A percentile compares a stretch with the other conserved stretches of the same genome.
These are phyloP conservation scores for Notarius lentiginosus DNA, from an alignment of 2,113 vertebrate species.

Conservation along the genomic window DNA sequence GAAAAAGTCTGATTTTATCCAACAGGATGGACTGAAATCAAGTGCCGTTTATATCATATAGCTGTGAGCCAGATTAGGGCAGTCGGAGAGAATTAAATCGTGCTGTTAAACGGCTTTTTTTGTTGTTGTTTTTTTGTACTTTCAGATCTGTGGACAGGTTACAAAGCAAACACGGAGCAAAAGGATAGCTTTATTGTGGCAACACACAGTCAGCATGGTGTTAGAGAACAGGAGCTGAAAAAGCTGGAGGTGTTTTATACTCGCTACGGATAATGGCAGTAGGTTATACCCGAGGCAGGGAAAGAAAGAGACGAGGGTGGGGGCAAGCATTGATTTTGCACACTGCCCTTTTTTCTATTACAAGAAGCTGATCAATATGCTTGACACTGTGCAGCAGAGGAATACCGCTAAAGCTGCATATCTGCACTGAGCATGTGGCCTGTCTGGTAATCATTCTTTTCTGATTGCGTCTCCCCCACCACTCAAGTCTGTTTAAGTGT, in stretches of 20 bases:
- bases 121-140: background rate
- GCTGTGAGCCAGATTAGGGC: slow-evolving; percentile 1
- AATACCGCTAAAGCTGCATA: slow-evolving; percentile 58
- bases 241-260: slow-evolving; percentile 63
- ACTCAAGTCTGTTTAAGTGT: slow-evolving; percentile 50
- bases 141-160: slow-evolving; percentile 41
- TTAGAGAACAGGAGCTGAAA: slow-evolving; percentile 11
- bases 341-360: slow-evolving; percentile 75
- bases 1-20: slow-evolving; percentile 60
- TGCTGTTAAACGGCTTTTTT: background rate
- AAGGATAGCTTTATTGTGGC: slow-evolving; percentile 38
- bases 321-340: slow-evolving; percentile 75
- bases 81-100: background rate
- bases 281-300: slow-evolving; percentile 42
- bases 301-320: slow-evolving; percentile 35
- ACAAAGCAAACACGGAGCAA: slow-evolving; percentile 30
- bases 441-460: slow-evolving; percentile 64
- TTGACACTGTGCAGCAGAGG: slow-evolving; percentile 52
- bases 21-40: slow-evolving; percentile 50
- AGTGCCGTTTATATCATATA: slow-evolving; percentile 40
- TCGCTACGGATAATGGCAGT: slow-evolving; percentile 68
- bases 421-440: slow-evolving; percentile 59
- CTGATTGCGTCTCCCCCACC: slow-evolving; percentile 62
- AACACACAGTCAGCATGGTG: slow-evolving; percentile 17
- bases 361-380: slow-evolving; percentile 73